A percentile compares a stretch with the other conserved stretches of the same genome.
These are phyloP conservation scores for Neodiprion virginianus DNA, from an alignment of 1,140 invertebrate genomes.

Conservation along the genomic window DNA sequence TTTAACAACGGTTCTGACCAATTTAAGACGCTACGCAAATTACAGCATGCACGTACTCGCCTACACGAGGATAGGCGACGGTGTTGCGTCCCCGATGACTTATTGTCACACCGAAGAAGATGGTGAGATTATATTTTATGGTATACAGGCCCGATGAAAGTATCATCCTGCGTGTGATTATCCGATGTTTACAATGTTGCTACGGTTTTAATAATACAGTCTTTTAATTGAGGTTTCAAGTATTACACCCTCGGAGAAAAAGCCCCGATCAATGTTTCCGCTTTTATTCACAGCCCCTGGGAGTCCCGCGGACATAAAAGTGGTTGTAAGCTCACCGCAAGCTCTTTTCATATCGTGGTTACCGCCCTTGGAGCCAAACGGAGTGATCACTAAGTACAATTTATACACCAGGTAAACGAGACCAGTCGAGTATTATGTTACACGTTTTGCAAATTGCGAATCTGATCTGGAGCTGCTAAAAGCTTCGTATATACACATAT, in stretches of 20 bases:
- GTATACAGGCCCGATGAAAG: conserved; percentile 18
- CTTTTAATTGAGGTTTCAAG: neutral
- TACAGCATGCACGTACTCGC: conserved; percentile 87
- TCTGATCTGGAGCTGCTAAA: too few relatives aligned
- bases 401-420: conserved; percentile 71
- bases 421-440: neutral
- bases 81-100: conserved; percentile 71
- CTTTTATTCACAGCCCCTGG: conserved; percentile 72
- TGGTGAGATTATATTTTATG: conserved; percentile 61
- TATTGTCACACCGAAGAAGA: conserved; percentile 86
- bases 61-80: conserved; percentile 83
- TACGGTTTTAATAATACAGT: conserved; percentile 5
- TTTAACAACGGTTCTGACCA: conserved; percentile 71
- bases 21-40: conserved; percentile 81
- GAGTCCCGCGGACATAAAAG: conserved; percentile 81
- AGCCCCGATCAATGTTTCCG: too few relatives aligned
- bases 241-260: too few relatives aligned
- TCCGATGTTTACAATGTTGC: conserved; percentile 5
- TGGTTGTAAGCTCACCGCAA: conserved; percentile 76
- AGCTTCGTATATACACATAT: too few relatives aligned
- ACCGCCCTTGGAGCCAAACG: conserved; percentile 78
- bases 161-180: too few relatives aligned
- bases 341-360: conserved; percentile 83
- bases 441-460: neutral
- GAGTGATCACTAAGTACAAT: conserved; percentile 80